Base-by-base conservation (phyloP, 1,140 invertebrate species). In the Tetranychus urticae region DNA sequence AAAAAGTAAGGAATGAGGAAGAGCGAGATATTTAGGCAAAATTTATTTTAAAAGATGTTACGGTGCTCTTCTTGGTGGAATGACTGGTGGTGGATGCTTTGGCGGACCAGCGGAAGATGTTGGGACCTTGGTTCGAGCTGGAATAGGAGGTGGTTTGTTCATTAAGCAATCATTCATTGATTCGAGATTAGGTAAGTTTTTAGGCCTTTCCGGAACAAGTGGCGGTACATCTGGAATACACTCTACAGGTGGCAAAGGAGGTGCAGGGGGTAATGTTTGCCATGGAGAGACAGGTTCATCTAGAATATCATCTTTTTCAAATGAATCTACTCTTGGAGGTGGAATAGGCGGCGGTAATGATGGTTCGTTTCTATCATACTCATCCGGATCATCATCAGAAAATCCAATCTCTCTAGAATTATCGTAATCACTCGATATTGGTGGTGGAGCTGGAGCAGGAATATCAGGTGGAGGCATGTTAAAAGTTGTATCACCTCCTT, bases 191-290 rank as follows among this genome's bases (percentile, higher is more conserved):
- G 46, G 57, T 37, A 59, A 5, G n/a, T 23, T 31, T 45, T 46
- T 62, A 47, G 48, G 48, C 48, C 62, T 37, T 55, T 47, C 35
- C 45, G 62, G 62, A 14, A 63, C 63, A 10, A 45, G 55, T 37
- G 60, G 63, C 31, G 61, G 57, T 39, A 23, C 6, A 42, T 47
- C 14, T 46, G 35, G 59, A 35, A 58, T 52, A 5, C 5, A 42
- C 35, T 52, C 55, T 4, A 37, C 7, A 2, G 59, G 59, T 10
- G 60, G 48, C 12, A 54, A 23, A 39, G 60, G 60, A 8, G 63
- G 56, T 5, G 35, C 47, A 1, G 50, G 31, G 2, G 60, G 60
- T 8, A 42, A 42, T 47, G 37, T 13, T 33, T 56, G 50, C 14
- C 34, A 10, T 3, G 50, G 50, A 8, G 36, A 45, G 4, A 61